Conservation (phyloP, 2,113 vertebrate genomes). For the Pelecanus crispus region DNA sequence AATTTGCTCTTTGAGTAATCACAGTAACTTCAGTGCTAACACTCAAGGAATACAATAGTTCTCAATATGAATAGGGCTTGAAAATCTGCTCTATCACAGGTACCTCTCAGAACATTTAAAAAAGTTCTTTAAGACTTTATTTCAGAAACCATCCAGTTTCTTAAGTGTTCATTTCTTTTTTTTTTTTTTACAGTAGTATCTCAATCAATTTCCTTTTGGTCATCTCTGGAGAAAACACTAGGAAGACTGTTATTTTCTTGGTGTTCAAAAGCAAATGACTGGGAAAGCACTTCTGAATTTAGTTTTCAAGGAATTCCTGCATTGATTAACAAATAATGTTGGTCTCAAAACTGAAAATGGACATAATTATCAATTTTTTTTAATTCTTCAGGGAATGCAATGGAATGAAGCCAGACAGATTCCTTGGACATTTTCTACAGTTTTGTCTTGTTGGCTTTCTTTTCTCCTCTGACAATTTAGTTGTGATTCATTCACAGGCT, state of each 20-base stretch:
- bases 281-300: neutral
- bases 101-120: neutral
- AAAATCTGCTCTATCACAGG: neutral
- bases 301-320: neutral
- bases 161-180: neutral
- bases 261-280: neutral
- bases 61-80: neutral
- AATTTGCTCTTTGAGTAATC: slow-evolving; percentile 1
- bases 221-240: neutral
- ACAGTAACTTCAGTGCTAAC: neutral
- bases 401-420: neutral
- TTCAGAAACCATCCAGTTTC: neutral
- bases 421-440: neutral
- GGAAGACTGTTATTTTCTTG: neutral
- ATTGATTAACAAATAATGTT: neutral
- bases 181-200: neutral
- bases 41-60: neutral
- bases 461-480: neutral
- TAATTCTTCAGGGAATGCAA: neutral
- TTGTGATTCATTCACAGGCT: neutral
- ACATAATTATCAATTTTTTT: neutral
- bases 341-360: neutral
- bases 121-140: neutral
- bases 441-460: neutral
- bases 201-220: neutral